phyloP scores from a whole-genome alignment of 2,888 invertebrate genomes.

The Eristalinus aeneus region DNA sequence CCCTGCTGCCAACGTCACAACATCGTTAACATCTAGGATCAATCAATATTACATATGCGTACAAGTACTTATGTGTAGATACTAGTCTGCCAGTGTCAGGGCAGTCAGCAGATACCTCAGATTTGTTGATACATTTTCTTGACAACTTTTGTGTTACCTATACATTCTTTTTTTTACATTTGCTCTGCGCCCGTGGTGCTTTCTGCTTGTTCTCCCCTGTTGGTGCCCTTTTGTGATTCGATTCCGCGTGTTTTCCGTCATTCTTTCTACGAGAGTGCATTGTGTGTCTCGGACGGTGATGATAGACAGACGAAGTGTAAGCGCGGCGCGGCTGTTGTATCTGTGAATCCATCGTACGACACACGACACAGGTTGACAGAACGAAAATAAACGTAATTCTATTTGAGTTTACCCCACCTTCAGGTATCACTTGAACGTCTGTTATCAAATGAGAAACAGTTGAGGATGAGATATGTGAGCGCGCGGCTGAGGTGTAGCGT shows the following conservation, averaged over 20 bases:
- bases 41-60: slow-evolving; percentile 65
- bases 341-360: slow-evolving; percentile 4
- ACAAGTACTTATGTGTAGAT: slow-evolving; percentile 29
- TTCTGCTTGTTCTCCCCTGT: slow-evolving; percentile 8
- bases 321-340: slow-evolving; percentile 10
- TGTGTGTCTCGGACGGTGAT: background rate
- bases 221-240: background rate
- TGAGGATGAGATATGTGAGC: slow-evolving; percentile 47
- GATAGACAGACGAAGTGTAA: background rate
- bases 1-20: slow-evolving; percentile 39
- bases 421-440: slow-evolving; percentile 18
- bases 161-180: background rate
- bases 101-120: slow-evolving; percentile 39
- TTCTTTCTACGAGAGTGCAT: background rate
- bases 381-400: slow-evolving; percentile 22
- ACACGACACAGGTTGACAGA: slow-evolving; percentile 42
- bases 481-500: slow-evolving; percentile 48
- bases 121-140: slow-evolving; percentile 59
- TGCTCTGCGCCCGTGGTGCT: background rate
- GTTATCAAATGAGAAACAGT: slow-evolving; percentile 52
- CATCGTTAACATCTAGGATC: slow-evolving; percentile 62
- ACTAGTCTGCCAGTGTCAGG: slow-evolving; percentile 42
- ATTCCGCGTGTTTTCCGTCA: background rate
- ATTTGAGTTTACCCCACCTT: slow-evolving; percentile 23
- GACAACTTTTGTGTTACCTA: slow-evolving; percentile 29